phyloP scores from a whole-genome alignment of 2,888 invertebrate genomes.

The Catocala nupta region DNA sequence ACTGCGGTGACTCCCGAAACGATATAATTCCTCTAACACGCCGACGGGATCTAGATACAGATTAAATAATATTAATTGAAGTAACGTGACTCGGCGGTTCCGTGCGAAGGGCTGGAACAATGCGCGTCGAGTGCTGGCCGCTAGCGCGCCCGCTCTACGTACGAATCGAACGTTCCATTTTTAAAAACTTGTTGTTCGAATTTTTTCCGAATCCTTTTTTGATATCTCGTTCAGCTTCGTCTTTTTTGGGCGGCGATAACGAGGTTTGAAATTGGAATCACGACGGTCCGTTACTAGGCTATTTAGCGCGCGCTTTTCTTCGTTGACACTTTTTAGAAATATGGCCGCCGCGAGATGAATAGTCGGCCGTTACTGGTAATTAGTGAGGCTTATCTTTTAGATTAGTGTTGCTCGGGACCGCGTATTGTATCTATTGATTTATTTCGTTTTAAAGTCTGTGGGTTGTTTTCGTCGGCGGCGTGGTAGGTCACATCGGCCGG shows the following conservation, averaged over 20 bases:
- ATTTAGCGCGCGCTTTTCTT: constrained; percentile 71
- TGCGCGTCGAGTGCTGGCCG: constrained; percentile 53
- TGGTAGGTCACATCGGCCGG: constrained; percentile 56
- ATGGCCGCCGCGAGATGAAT: constrained; percentile 66
- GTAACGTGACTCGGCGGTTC: constrained; percentile 76
- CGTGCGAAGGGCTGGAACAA: constrained; percentile 75
- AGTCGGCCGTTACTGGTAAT: constrained; percentile 69
- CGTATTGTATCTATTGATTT: constrained; percentile 55
- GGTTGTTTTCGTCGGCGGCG: constrained; percentile 54
- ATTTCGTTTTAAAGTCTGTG: constrained; percentile 46
- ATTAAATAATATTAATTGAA: constrained; percentile 85
- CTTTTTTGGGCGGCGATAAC: constrained; percentile 72
- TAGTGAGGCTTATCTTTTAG: constrained; percentile 72
- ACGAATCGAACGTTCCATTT: constrained; percentile 54
- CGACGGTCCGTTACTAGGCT: constrained; percentile 71
- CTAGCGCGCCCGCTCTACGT: constrained; percentile 48
- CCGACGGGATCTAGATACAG: constrained; percentile 74
- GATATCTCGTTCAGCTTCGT: constrained; percentile 63
- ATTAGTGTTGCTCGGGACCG: constrained; percentile 61
- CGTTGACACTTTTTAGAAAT: constrained; percentile 70
- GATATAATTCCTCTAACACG: constrained; percentile 78
- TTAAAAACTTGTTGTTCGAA: constrained; percentile 64
- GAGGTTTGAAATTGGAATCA: constrained; percentile 83
- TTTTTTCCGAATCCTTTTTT: constrained; percentile 67
- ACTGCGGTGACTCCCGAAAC: constrained; percentile 67